Evolutionary conservation across 2,797 vertebrate genomes (phyloP).

Genomic region (Enteromius fasciolatus): DNA sequence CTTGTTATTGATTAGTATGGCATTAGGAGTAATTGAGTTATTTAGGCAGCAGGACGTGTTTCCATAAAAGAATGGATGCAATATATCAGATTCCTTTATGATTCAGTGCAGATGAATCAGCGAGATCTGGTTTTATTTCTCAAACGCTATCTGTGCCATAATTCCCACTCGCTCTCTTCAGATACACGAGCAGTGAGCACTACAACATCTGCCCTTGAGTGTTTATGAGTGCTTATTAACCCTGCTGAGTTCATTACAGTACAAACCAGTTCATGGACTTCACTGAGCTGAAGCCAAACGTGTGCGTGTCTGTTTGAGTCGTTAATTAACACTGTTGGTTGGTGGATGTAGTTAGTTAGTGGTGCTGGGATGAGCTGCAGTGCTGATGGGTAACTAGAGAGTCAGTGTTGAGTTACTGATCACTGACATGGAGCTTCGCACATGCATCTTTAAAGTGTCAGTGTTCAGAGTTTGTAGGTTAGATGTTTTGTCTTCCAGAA

Average conservation of each 20-base stretch:
- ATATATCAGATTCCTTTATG: background rate
- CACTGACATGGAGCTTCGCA: constrained; percentile 8
- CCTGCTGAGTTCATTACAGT: background rate
- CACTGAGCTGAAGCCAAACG: background rate
- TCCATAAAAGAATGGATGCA: background rate
- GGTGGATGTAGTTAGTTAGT: constrained; percentile 17
- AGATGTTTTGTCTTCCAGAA: background rate
- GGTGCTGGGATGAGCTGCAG: constrained; percentile 7
- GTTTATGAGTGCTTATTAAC: background rate
- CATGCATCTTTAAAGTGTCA: constrained; percentile 23
- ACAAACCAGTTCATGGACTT: background rate
- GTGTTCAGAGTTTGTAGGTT: background rate
- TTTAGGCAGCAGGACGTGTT: background rate
- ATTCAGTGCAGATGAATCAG: background rate
- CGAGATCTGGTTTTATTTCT: background rate
- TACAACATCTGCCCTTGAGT: background rate
- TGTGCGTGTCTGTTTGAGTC: constrained; percentile 64
- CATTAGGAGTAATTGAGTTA: background rate
- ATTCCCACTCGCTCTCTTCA: background rate
- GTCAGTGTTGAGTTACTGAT: constrained; percentile 3
- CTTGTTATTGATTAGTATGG: background rate
- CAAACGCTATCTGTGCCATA: background rate
- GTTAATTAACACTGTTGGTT: constrained; percentile 74
- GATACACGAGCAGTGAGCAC: background rate
- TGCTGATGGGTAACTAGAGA: background rate